These are phyloP conservation scores for Heliconius nattereri DNA, from an alignment of 1,140 invertebrate species.

Conservation along the genomic window DNA sequence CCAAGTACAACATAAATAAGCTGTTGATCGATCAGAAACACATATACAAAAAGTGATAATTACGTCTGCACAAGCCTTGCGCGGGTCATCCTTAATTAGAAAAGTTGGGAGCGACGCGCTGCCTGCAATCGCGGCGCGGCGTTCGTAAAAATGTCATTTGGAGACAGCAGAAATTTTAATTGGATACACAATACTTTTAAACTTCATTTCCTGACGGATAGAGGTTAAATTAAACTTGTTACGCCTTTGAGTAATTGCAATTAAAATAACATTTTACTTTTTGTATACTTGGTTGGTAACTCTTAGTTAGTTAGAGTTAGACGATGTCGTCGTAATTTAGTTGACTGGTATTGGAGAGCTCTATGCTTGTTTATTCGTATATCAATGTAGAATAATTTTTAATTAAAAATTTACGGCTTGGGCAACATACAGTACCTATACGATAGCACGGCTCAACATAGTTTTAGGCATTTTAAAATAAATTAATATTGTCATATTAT, in stretches of 20 bases:
- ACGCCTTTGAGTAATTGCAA: slow-evolving; percentile 17
- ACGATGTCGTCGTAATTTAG: neutral
- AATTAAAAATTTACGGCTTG: too few species aligned
- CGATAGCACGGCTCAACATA: too few species aligned
- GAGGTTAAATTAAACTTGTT: slow-evolving; percentile 31
- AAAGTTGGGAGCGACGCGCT: slow-evolving; percentile 47
- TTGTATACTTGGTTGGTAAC: neutral
- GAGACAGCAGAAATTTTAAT: slow-evolving; percentile 56
- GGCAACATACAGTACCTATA: too few species aligned
- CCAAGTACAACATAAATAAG: neutral
- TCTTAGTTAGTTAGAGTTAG: neutral
- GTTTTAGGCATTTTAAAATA: too few species aligned
- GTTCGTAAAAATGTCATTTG: slow-evolving; percentile 54
- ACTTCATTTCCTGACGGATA: slow-evolving; percentile 30
- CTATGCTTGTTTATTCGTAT: neutral
- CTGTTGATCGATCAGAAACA: neutral
- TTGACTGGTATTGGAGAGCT: neutral
- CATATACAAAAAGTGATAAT: slow-evolving; percentile 17
- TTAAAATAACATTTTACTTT: slow-evolving; percentile 14
- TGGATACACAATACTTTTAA: slow-evolving; percentile 54
- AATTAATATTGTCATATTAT: too few species aligned
- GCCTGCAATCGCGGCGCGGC: slow-evolving; percentile 20
- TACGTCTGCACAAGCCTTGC: slow-evolving; percentile 21
- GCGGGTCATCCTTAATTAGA: slow-evolving; percentile 52
- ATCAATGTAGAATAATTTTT: too few species aligned